phyloP scores from a whole-genome alignment of 1,140 invertebrate species.

The Drosophila subobscura region DNA sequence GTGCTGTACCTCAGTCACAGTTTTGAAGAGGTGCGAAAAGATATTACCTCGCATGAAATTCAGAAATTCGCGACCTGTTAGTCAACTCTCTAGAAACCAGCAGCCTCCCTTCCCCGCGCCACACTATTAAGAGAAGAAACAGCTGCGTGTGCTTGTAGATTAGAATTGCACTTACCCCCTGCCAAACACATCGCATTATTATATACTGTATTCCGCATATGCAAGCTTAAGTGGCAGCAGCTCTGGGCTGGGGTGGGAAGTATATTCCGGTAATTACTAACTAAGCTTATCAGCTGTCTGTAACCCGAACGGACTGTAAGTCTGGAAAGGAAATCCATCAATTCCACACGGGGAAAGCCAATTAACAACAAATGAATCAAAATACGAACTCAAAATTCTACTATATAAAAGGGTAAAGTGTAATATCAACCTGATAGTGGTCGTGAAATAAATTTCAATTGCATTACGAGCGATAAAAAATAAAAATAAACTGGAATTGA shows the following conservation, averaged over 20 bases:
- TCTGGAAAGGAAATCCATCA: conserved; percentile 6
- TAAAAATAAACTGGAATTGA: conserved; percentile 12
- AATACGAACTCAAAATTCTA: conserved; percentile 5
- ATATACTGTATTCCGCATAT: background rate
- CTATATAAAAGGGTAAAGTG: conserved; percentile 21
- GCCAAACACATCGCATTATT: conserved; percentile 5
- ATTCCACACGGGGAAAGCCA: background rate
- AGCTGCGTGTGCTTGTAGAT: conserved; percentile 16
- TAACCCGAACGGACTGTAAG: background rate
- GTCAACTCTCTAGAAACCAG: conserved; percentile 4
- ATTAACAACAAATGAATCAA: too few relatives aligned
- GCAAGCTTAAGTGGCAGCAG: background rate
- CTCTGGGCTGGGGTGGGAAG: background rate
- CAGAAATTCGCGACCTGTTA: conserved; percentile 9
- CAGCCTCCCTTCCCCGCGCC: too few relatives aligned
- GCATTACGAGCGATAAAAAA: conserved; percentile 34
- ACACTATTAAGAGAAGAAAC: conserved; percentile 12
- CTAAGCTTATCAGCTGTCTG: conserved; percentile 13
- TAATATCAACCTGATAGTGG: conserved; percentile 30
- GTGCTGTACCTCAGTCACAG: background rate
- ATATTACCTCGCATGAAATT: background rate
- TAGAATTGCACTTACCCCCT: background rate
- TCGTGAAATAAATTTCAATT: conserved; percentile 39
- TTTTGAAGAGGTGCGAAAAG: background rate
- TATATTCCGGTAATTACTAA: background rate